phyloP scores from a whole-genome alignment of 1,140 invertebrate genomes.

The Papilio glaucus region DNA sequence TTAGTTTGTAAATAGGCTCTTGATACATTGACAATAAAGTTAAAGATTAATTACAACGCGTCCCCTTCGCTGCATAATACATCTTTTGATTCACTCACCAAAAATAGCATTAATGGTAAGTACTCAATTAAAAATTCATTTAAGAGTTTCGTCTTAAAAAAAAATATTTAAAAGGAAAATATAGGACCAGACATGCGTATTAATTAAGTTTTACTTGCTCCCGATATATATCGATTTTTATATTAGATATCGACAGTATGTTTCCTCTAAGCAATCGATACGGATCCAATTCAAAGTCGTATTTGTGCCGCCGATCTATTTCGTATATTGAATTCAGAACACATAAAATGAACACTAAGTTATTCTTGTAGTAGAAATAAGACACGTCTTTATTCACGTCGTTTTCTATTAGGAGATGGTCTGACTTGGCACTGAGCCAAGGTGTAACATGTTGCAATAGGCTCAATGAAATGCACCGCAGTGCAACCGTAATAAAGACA shows the following conservation, averaged over 20 bases:
- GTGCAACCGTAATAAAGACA: neutral
- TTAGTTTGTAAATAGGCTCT: no score
- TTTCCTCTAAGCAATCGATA: neutral
- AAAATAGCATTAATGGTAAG: no score
- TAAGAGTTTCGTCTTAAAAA: neutral
- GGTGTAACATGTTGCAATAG: slow-evolving; percentile 7
- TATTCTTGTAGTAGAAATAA: slow-evolving; percentile 12
- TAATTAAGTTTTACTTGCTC: no score
- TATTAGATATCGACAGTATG: neutral
- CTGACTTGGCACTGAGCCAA: neutral
- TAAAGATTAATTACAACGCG: no score
- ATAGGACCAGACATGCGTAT: neutral
- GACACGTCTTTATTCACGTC: slow-evolving; percentile 20
- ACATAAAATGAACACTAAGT: slow-evolving; percentile 10
- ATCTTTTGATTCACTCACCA: no score
- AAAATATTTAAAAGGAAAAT: neutral
- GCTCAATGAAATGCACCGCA: slow-evolving; percentile 4
- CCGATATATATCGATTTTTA: no score
- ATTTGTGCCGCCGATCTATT: neutral
- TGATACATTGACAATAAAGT: no score
- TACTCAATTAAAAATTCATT: neutral
- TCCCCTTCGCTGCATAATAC: no score
- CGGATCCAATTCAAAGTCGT: neutral
- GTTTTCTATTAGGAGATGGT: slow-evolving; percentile 20
- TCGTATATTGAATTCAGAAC: slow-evolving; percentile 7